Evolutionary conservation across 2,797 vertebrate species (phyloP).

Genomic region (Hirundo rustica): DNA sequence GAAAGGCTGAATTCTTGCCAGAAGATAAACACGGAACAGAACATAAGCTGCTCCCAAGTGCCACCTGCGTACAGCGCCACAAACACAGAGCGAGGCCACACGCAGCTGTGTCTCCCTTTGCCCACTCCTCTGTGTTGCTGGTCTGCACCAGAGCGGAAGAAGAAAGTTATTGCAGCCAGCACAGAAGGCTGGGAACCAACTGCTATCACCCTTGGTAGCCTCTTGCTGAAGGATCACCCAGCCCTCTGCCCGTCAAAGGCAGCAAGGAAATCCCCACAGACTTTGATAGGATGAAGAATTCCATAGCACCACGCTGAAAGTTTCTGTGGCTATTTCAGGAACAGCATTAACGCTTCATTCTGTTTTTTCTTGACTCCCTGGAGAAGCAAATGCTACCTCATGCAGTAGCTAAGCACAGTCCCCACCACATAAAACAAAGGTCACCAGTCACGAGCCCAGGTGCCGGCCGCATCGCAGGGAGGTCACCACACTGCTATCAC

Average conservation of each 20-base stretch:
- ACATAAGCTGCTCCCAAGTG: background rate
- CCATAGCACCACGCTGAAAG: background rate
- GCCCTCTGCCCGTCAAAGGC: background rate
- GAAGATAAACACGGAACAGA: background rate
- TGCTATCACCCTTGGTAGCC: background rate
- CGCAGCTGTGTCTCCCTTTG: accelerated
- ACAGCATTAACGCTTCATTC: background rate
- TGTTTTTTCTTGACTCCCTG: background rate
- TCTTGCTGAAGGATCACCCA: background rate
- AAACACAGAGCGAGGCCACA: background rate
- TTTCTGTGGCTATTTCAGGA: background rate
- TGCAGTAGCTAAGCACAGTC: background rate
- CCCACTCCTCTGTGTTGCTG: background rate
- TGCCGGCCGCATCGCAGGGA: background rate
- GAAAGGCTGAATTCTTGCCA: background rate
- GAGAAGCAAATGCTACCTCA: background rate
- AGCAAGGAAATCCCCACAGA: background rate
- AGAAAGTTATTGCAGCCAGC: accelerated
- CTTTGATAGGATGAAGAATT: background rate
- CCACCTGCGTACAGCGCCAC: background rate
- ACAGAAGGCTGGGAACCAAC: background rate
- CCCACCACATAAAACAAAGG: background rate
- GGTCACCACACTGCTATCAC: accelerated
- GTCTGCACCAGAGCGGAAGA: background rate
- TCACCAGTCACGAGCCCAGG: background rate